These are phyloP conservation scores for Anadara kagoshimensis DNA, from an alignment of 1,140 invertebrate species.

Conservation along the genomic window DNA sequence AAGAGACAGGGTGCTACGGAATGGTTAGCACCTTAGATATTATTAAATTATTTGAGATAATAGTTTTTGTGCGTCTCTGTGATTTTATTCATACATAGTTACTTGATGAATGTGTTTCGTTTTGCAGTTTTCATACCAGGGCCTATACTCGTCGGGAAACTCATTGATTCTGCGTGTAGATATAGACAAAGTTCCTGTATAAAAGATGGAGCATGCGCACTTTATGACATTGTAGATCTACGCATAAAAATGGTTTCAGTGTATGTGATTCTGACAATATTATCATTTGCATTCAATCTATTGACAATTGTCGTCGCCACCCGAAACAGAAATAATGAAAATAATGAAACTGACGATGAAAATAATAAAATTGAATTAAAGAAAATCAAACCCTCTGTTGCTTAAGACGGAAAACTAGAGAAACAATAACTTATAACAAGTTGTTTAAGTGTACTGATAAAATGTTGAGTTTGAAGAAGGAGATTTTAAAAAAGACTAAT, in stretches of 20 bases:
- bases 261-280: not conserved
- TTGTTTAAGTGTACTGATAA: no score
- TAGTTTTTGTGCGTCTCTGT: no score
- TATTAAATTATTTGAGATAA: not conserved
- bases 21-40: no score
- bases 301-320: conserved; percentile 3
- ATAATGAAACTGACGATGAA: not conserved
- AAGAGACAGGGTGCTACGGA: no score
- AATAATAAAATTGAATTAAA: not conserved
- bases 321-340: not conserved
- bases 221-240: conserved; percentile 38
- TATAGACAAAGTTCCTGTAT: conserved; percentile 14
- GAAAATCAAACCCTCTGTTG: no score
- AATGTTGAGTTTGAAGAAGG: no score
- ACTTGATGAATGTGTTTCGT: no score
- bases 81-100: no score
- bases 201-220: conserved; percentile 20
- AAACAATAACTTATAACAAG: no score
- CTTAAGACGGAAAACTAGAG: no score
- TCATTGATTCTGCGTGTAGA: conserved; percentile 29
- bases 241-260: conserved; percentile 10
- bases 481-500: no score
- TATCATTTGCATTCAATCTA: conserved; percentile 8
- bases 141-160: conserved; percentile 29
- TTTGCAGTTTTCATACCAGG: conserved; percentile 34